These are phyloP conservation scores for Julus scandinavius DNA, from an alignment of 2,888 invertebrate genomes.

Conservation along the genomic window DNA sequence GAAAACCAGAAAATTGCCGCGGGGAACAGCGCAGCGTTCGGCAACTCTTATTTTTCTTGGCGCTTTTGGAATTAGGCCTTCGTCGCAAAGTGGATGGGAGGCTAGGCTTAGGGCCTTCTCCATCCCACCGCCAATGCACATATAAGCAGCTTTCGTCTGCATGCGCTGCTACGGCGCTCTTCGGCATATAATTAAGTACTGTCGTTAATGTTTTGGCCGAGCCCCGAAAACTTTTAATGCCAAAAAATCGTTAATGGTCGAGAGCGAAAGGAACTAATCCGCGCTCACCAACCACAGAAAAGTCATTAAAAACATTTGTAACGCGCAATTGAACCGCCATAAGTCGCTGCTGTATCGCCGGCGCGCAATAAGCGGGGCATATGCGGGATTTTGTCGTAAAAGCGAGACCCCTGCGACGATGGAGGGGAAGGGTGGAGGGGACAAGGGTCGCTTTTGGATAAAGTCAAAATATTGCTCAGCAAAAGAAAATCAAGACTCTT, in stretches of 20 bases:
- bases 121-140: background rate
- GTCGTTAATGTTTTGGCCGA: constrained; percentile 35
- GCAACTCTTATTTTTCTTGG: constrained; percentile 12
- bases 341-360: constrained; percentile 12
- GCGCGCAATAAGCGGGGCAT: background rate
- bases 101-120: constrained; percentile 4
- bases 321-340: constrained; percentile 42
- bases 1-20: constrained; percentile 15
- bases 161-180: background rate
- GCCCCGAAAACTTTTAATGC: constrained; percentile 35
- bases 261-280: constrained; percentile 42
- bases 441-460: background rate
- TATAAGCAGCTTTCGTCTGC: background rate
- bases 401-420: background rate
- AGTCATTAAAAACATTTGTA: constrained; percentile 37
- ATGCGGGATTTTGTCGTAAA: constrained; percentile 7
- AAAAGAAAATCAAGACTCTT: background rate
- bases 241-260: constrained; percentile 24
- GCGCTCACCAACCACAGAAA: constrained; percentile 39
- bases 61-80: constrained; percentile 14
- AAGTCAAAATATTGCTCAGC: background rate
- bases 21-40: background rate
- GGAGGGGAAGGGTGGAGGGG: background rate
- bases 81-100: constrained; percentile 5
- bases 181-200: constrained; percentile 17